Base-by-base conservation (phyloP, 2,888 invertebrate species). In the Terebella lapidaria region DNA sequence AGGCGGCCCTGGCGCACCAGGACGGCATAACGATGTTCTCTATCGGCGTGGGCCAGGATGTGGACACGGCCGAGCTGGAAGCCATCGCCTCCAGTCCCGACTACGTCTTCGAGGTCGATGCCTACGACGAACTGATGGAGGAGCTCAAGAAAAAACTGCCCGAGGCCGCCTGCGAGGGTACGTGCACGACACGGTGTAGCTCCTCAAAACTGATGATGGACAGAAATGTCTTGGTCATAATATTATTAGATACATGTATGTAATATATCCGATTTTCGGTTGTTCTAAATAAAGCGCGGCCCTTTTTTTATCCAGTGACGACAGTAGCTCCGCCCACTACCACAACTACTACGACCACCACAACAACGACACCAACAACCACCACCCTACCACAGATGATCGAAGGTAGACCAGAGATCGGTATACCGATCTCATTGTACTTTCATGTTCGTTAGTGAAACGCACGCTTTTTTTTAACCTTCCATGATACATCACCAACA, bases 101-200 rank as follows among this genome's bases (percentile, higher is more conserved):
- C 2, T 72, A 71, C 54, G 57, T 64, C 25, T 61, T 61, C 55
- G 52, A 56, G 18, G 72, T 74, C 3, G 67, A 62, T 22, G 65
- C 65, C 61, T 75, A 71, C 56, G n/a, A n/a, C n/a, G 66, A 66
- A 49, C 66, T 65, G 2, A 59, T 75, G 42, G 54, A 58, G 27
- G 55, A 61, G 3, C 69, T 74, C 18, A 66, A 64, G 25, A 61
- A 64, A 1, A 29, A 61, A 5, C 63, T 75, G 27, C 58, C 61
- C 29, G 47, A 49, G 3, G 55, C 55, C 28, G 56, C 63, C 4
- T 63, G 63, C 26, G 29, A 61, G 56, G 63, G 63, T 63, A 30
- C 42, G 42, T 22, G 42, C n/a, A n/a, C n/a, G n/a, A n/a, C n/a
- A n/a, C n/a, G n/a, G n/a, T n/a, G n/a, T n/a, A n/a, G n/a, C n/a